Conservation (phyloP, 1,140 invertebrate genomes). For the Cardiocondyla obscurior region DNA sequence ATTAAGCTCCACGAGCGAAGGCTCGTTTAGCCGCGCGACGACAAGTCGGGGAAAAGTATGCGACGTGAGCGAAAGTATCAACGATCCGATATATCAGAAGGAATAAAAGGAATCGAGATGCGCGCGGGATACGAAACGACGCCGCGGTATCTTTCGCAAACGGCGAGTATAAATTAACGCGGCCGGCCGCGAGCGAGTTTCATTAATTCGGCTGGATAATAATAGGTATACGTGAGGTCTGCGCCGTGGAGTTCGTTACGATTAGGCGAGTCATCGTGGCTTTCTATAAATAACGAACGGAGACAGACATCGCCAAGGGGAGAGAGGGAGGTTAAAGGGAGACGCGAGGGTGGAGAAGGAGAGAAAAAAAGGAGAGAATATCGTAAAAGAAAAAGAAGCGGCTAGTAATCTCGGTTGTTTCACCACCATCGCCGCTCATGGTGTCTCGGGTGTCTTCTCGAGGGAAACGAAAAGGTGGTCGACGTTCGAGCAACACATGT, state of each 20-base stretch:
- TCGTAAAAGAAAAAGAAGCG: not conserved
- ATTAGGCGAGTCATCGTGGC: slow-evolving; percentile 58
- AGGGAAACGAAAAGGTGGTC: slow-evolving; percentile 72
- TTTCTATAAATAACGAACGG: slow-evolving; percentile 56
- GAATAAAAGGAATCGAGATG: not conserved
- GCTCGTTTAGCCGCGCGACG: not conserved
- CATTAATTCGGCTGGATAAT: slow-evolving; percentile 49
- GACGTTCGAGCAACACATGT: slow-evolving; percentile 73
- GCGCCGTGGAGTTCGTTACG: slow-evolving; percentile 44
- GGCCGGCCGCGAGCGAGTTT: slow-evolving; percentile 30
- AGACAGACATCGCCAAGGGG: slow-evolving; percentile 35
- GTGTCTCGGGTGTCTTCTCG: slow-evolving; percentile 65
- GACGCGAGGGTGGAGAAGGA: not conserved
- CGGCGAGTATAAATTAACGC: not conserved
- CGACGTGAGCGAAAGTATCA: not conserved
- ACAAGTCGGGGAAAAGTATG: not conserved
- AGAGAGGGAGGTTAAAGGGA: slow-evolving; percentile 26
- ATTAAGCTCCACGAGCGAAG: slow-evolving; percentile 21
- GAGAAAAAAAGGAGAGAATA: not conserved
- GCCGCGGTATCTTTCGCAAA: not conserved
- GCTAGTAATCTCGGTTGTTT: slow-evolving; percentile 35
- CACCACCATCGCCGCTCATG: slow-evolving; percentile 39
- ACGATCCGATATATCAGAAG: not conserved
- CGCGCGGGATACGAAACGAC: not conserved
- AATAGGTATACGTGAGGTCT: slow-evolving; percentile 39